These are phyloP conservation scores for Chaitophorus viminalis DNA, from an alignment of 2,888 invertebrate species.

Conservation along the genomic window DNA sequence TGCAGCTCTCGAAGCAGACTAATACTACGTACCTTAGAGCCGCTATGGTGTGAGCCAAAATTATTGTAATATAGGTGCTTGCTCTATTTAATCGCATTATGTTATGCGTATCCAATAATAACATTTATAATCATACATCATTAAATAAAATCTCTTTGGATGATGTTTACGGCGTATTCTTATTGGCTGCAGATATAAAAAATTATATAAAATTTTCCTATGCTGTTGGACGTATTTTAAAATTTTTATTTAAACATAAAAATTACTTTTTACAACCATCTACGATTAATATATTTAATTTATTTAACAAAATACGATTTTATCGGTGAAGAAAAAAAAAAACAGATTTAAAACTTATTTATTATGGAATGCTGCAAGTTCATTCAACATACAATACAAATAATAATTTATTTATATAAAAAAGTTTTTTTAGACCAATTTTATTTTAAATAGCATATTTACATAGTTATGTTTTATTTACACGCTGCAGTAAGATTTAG, in stretches of 20 bases:
- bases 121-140: constrained; percentile 55
- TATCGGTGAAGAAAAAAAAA: background rate
- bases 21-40: constrained; percentile 13
- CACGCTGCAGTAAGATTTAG: background rate
- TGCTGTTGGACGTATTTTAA: background rate
- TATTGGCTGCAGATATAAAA: background rate
- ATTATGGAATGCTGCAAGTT: background rate
- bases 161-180: background rate
- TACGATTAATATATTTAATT: background rate
- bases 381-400: background rate
- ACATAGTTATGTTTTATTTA: background rate
- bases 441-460: background rate
- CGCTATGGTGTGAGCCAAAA: constrained; percentile 43
- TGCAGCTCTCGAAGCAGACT: constrained; percentile 36
- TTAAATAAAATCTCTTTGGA: constrained; percentile 42
- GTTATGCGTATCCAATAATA: constrained; percentile 51
- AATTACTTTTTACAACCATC: background rate
- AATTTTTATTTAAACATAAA: background rate
- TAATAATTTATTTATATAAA: background rate
- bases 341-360: background rate
- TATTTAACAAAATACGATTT: background rate
- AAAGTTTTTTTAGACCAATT: background rate
- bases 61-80: background rate
- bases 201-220: background rate
- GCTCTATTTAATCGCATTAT: constrained; percentile 47